A percentile compares a stretch with the other conserved stretches of the same genome.
phyloP scores from a whole-genome alignment of 2,113 vertebrate genomes.

The Festucalex cinctus region DNA sequence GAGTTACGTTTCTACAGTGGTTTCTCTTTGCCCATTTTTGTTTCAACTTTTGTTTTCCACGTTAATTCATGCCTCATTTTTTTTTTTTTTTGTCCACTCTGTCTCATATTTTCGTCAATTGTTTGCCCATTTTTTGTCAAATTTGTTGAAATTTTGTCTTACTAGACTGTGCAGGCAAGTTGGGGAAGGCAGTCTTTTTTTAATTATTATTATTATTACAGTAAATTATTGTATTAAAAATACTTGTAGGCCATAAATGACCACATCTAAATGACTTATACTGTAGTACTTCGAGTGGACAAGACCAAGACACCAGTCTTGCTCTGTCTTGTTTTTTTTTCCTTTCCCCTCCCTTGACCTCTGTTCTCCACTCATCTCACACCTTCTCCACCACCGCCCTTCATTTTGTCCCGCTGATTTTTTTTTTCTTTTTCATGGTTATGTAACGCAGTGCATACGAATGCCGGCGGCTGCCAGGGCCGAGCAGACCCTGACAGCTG shows the following conservation, averaged over 20 bases:
- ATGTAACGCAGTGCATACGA: constrained; percentile 44
- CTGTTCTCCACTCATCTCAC: constrained; percentile 22
- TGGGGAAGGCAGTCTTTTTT: too few species aligned
- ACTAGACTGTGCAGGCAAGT: too few species aligned
- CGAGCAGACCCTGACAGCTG: constrained; percentile 43
- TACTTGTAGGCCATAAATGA: not conserved
- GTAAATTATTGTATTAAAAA: too few species aligned
- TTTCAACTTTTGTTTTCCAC: too few species aligned
- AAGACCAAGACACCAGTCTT: not conserved
- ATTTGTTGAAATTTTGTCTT: too few species aligned
- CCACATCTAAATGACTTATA: not conserved
- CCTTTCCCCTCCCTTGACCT: constrained; percentile 10
- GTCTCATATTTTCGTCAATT: too few species aligned
- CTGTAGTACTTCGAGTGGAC: not conserved
- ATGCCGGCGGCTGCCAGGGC: constrained; percentile 37
- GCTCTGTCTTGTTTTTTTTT: not conserved
- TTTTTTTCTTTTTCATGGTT: constrained; percentile 13
- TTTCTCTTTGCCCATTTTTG: too few species aligned
- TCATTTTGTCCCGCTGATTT: constrained; percentile 20
- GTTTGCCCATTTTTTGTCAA: too few species aligned
- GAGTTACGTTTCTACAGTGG: too few species aligned
- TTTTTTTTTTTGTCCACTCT: too few species aligned
- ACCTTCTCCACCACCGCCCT: constrained; percentile 29
- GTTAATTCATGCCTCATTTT: too few species aligned
- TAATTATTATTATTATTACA: too few species aligned